Base-by-base conservation (phyloP, 2,113 vertebrate species). In the Fulica atra region DNA sequence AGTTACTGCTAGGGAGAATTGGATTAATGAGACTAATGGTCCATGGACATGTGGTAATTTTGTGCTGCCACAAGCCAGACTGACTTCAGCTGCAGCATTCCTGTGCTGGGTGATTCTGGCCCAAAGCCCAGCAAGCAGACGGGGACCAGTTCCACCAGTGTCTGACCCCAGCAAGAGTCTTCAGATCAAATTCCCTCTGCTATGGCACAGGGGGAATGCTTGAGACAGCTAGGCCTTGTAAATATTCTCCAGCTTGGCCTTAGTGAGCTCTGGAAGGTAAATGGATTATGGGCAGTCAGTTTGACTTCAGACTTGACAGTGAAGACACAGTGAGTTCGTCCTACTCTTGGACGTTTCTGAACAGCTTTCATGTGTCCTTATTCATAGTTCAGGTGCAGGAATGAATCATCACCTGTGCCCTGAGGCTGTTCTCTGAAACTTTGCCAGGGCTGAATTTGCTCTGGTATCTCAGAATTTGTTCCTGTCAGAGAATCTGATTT, bases 381-480 rank as follows among this genome's bases (percentile, higher is more conserved):
- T 36, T 64, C 61, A 65, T 38, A 71, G 61, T 70, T 91, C 89
- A 88, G 61, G 64, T 66, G 57, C 51, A 89, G 35, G 25, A 85
- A 83, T 74, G 82, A 92, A 84, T 79, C 65, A 91, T 5, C 38
- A 31, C 17, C 31, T 25, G 40, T 46, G 70, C 54, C 95, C 40
- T 0, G 1, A 90, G 86, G 88, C 83, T 42, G 9, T 80, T 95
- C 38, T 36, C 28, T 81, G 85, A 86, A 81, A 82, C 33, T 86
- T 86, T 86, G 72, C 86, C 84, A 91, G 42, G 53, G 84, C 9
- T 79, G 59, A 93, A 88, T 94, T 93, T 91, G 9, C 46, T 88
- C 50, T 56, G n/a, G 79, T 79, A 56, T 50, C 48, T 96, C 53
- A 89, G 61, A 81, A 88, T 92, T 91, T 73, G 71, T 76, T 94